Percentiles rank a stretch among this genome's conserved stretches.
These are phyloP conservation scores for Dermatemys mawii DNA, from an alignment of 2,113 vertebrate genomes.

Conservation along the genomic window DNA sequence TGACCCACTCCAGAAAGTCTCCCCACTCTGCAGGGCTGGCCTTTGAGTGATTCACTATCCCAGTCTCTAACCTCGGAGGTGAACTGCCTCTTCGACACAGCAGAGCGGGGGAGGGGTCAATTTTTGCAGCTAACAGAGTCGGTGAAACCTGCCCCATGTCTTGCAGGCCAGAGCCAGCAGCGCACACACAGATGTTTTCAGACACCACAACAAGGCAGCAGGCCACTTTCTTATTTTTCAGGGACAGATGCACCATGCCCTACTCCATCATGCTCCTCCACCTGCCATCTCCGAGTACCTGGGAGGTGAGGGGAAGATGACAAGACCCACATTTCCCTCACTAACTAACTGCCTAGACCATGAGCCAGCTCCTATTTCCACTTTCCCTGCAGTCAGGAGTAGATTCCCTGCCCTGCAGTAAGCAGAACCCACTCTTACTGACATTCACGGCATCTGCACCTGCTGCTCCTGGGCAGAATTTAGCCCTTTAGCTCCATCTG, in stretches of 20 bases:
- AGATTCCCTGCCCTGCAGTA: background rate
- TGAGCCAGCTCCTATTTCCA: background rate
- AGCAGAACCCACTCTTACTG: background rate
- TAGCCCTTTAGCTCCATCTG: accelerated
- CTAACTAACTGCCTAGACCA: accelerated
- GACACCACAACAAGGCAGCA: background rate
- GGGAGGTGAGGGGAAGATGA: accelerated
- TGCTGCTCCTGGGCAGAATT: background rate
- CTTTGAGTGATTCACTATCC: background rate
- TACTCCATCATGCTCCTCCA: background rate
- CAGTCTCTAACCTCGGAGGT: background rate
- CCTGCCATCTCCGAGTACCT: accelerated
- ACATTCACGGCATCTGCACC: accelerated
- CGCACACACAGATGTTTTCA: background rate
- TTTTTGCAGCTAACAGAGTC: accelerated
- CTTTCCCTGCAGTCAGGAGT: background rate
- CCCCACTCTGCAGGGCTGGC: background rate
- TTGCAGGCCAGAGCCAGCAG: background rate
- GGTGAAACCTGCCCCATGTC: accelerated
- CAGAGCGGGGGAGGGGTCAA: background rate
- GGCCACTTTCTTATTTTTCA: accelerated
- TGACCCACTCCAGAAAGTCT: background rate
- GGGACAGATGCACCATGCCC: accelerated
- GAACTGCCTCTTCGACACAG: background rate
- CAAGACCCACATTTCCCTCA: background rate